A percentile compares a stretch with the other conserved stretches of the same genome.
Conservation (phyloP, 2,888 invertebrate species). For the Eulithis testata region DNA sequence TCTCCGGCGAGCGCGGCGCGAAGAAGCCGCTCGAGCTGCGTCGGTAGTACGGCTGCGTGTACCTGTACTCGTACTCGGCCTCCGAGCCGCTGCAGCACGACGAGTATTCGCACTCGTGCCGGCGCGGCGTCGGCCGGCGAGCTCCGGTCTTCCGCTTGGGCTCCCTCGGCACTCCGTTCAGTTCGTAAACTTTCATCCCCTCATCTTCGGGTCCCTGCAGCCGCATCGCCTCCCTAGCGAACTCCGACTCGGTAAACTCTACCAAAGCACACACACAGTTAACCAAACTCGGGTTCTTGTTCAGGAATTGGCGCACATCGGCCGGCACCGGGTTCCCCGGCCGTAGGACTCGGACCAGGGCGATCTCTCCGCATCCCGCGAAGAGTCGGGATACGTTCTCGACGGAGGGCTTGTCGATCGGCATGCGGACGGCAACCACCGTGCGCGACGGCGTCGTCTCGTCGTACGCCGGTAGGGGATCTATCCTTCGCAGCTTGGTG, state of each 20-base stretch:
- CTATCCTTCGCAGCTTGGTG: constrained; percentile 94
- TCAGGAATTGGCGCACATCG: constrained; percentile 95
- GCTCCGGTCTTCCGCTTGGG: constrained; percentile 89
- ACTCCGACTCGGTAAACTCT: constrained; percentile 95
- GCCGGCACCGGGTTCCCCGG: constrained; percentile 96
- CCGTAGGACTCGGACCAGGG: constrained; percentile 92
- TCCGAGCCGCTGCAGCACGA: constrained; percentile 82
- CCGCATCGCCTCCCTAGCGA: constrained; percentile 92
- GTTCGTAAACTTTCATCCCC: constrained; percentile 90
- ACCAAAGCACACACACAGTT: constrained; percentile 95
- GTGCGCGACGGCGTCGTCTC: constrained; percentile 97
- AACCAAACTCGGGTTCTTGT: constrained; percentile 94
- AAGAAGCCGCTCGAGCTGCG: constrained; percentile 78
- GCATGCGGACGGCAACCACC: constrained; percentile 94
- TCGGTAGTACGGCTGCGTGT: constrained; percentile 72
- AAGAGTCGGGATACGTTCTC: constrained; percentile 97
- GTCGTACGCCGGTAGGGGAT: constrained; percentile 94
- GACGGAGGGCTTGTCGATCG: constrained; percentile 92
- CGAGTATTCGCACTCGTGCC: constrained; percentile 87
- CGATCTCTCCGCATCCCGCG: constrained; percentile 94
- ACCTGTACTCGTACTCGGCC: constrained; percentile 78
- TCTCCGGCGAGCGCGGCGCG: constrained; percentile 79
- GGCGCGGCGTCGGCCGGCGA: constrained; percentile 85
- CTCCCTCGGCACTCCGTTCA: constrained; percentile 89
- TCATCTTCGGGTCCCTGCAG: constrained; percentile 84